Base-by-base conservation (phyloP, 2,113 vertebrate species). In the Marcusenius ussheri region DNA sequence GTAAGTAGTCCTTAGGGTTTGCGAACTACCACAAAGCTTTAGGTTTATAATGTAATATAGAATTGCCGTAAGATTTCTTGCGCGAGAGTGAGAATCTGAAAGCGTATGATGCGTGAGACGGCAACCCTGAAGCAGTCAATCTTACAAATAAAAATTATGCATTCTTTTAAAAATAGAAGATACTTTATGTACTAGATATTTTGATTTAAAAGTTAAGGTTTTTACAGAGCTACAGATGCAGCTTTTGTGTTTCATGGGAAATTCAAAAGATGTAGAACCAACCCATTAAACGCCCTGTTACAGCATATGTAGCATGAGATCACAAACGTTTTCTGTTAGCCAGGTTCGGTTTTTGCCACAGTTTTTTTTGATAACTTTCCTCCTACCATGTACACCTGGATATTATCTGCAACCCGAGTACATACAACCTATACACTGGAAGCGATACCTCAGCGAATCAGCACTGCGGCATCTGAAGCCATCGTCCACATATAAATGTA, bases 401-500 rank as follows among this genome's bases (percentile, higher is more conserved):
- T 13, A 10, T 70, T n/a, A 70, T 77, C 27, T 35, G 35, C 42
- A 80, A 80, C 35, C 5, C 0, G 74, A 80, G 15, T 80, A 80
- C 35, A 35, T 35, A 74, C 56, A 24, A n/a, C 24, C 21, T 62
- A 62, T n/a, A 62, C 56, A 62, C 4, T 39, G 6, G 74, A 80
- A 42, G 74, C 70, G 4, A 35, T 39, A 77, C 27, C n/a, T 74
- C 24, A 35, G 66, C 4, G 24, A 31, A 74, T 74, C 27, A 35
- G 27, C n/a, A 15, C 66, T 35, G 51, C 15, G 58, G 13, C 9
- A 13, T 39, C 39, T 39, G 27, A 19, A 50, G 70, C 58, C 87
- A 66, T 87, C 91, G 88, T 89, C 91, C 89, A 91, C 89, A 50
- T 35, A 80, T 83, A 91, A 15, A 87, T 50, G 39, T 21, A 90